phyloP scores from a whole-genome alignment of 2,113 vertebrate species.

The Myotis brandtii region DNA sequence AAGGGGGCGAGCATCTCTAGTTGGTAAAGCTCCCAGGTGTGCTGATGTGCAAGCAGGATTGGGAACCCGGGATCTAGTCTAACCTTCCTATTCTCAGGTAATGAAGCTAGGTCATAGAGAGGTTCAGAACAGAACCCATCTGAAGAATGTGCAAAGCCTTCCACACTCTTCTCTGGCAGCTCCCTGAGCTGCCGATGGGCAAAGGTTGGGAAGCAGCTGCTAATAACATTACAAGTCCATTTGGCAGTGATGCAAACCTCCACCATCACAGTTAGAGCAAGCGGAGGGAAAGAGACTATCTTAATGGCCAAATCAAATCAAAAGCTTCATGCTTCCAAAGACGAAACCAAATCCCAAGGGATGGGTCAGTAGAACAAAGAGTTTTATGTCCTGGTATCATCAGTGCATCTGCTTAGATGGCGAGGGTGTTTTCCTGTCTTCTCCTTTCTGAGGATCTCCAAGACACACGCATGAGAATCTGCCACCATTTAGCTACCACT shows the following conservation, averaged over 20 bases:
- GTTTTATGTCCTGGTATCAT: background rate
- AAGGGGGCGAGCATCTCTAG: background rate
- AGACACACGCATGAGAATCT: background rate
- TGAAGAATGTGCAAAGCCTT: background rate
- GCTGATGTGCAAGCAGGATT: background rate
- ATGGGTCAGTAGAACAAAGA: background rate
- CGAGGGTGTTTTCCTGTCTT: background rate
- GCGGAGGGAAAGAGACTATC: background rate
- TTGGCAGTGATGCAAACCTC: background rate
- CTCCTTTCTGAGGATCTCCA: background rate
- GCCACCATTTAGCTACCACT: background rate
- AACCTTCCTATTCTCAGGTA: background rate
- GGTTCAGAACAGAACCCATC: too few species aligned
- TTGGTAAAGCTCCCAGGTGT: background rate
- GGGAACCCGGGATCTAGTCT: background rate
- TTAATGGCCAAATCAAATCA: background rate
- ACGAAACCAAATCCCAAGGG: background rate
- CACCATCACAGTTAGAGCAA: background rate
- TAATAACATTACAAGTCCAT: conserved; percentile 17
- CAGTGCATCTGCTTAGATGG: background rate
- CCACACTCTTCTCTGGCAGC: background rate
- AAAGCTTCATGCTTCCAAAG: background rate
- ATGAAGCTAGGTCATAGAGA: background rate
- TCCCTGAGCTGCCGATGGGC: background rate
- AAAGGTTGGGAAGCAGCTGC: background rate